Evolutionary conservation across 2,113 vertebrate species (phyloP), one percentile per base, ranked within the genome.

Genomic region (Recurvirostra avosetta): DNA sequence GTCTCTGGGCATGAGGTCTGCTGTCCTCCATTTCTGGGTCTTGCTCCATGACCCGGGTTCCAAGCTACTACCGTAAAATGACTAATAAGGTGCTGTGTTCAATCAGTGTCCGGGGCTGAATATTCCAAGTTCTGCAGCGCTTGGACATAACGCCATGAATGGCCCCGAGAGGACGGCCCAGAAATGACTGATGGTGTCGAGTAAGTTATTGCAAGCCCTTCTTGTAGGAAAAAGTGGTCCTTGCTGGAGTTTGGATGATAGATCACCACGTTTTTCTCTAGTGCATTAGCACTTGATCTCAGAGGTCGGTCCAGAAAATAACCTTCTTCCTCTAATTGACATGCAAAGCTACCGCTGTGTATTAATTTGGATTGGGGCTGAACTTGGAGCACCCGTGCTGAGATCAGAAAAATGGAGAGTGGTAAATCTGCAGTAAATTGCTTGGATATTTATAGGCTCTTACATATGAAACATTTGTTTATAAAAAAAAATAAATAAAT

Each of bases 281-380:
- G 91, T 91, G 79, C 92, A 93, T 96, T 96, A 97, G 86, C 92
- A 72, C 88, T 96, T 86, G 89, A 92, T 87, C 94, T 86, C 92
- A 65, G 91, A 84, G 92, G 94, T 96, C 61, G 1, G 78, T 61
- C 34, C 77, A 61, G 88, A 81, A 59, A 93, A 94, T 70, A 91
- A 87, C 95, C 91, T 91, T 72, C 83, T 92, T 52, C 62, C 86
- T 94, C 79, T 92, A 77, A 95, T 50, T 96, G 92, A 63, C 92
- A 66, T 85, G 94, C 84, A 94, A 66, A 94, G 70, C 70, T 68
- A 41, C 66, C 1, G 13, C 89, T 85, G 89, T n/a, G 77, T 27
- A 45, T 95, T 94, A 87, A 76, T 93, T 79, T 55, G 94, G 80
- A 5, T 23, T 26, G 70, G 83, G 94, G 80, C 29, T 96, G 89